Evolutionary conservation across 2,888 invertebrate species (phyloP).

Genomic region (Meiosimyza decipiens): DNA sequence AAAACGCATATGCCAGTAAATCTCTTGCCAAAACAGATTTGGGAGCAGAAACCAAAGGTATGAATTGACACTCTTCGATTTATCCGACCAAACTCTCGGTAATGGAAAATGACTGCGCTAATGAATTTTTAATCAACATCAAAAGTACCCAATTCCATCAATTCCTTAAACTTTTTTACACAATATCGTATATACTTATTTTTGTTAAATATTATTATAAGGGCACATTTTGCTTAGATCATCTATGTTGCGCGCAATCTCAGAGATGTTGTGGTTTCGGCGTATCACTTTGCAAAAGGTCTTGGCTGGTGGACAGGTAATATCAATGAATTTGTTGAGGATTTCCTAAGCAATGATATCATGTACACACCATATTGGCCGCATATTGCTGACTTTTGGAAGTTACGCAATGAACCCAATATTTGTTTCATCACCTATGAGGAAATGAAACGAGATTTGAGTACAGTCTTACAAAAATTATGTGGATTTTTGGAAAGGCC

Average conservation of each 20-base stretch:
- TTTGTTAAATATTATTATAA: too few species aligned
- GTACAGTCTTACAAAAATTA: slow-evolving; percentile 41
- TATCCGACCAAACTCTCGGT: too few species aligned
- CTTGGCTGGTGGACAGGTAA: slow-evolving; percentile 68
- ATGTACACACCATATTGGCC: slow-evolving; percentile 48
- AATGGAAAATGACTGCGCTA: too few species aligned
- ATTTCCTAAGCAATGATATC: slow-evolving; percentile 42
- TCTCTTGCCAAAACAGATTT: slow-evolving; percentile 47
- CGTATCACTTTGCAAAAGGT: slow-evolving; percentile 74
- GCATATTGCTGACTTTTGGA: slow-evolving; percentile 55
- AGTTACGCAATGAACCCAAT: slow-evolving; percentile 48
- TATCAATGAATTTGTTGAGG: slow-evolving; percentile 60
- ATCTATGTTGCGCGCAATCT: slow-evolving; percentile 87
- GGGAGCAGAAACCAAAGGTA: slow-evolving; percentile 48
- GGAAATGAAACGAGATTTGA: slow-evolving; percentile 52
- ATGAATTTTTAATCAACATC: too few species aligned
- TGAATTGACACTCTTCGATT: too few species aligned
- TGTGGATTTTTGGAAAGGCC: slow-evolving; percentile 41
- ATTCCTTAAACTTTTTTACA: too few species aligned
- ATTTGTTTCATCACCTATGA: slow-evolving; percentile 55
- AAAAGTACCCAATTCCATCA: too few species aligned
- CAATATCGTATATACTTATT: too few species aligned
- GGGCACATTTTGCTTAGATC: slow-evolving; percentile 65
- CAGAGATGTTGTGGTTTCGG: slow-evolving; percentile 84
- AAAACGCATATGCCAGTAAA: slow-evolving; percentile 52